These are phyloP conservation scores for Parotocinclus haroldoi DNA, from an alignment of 2,797 vertebrate genomes.

Conservation along the genomic window DNA sequence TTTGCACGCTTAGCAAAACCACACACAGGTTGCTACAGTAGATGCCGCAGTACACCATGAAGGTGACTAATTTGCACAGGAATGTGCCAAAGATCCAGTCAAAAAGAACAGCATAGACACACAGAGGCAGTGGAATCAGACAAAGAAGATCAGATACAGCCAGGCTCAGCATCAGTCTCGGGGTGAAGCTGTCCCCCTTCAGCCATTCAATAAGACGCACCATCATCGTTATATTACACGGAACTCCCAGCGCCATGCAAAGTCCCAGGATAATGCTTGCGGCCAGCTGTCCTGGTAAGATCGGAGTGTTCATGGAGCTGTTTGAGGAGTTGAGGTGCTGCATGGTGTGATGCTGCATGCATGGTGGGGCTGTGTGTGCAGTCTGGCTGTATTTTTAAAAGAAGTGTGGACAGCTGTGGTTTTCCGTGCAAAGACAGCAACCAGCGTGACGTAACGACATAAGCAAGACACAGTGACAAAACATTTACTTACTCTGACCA, in stretches of 20 bases:
- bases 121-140: conserved; percentile 49
- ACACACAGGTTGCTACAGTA: conserved; percentile 47
- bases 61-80: conserved; percentile 50
- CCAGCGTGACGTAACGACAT: too few species aligned
- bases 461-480: too few species aligned
- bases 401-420: neutral
- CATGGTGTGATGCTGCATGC: conserved; percentile 8
- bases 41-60: conserved; percentile 36
- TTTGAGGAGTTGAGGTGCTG: conserved; percentile 21
- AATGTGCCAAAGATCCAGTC: conserved; percentile 46
- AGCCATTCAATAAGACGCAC: conserved; percentile 39
- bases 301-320: neutral
- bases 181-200: conserved; percentile 46
- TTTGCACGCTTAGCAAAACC: conserved; percentile 54
- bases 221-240: conserved; percentile 55
- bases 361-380: neutral
- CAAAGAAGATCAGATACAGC: conserved; percentile 55
- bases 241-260: conserved; percentile 56
- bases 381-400: too few species aligned
- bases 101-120: conserved; percentile 49
- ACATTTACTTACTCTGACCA: too few species aligned
- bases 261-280: conserved; percentile 31
- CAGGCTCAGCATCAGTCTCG: conserved; percentile 58
- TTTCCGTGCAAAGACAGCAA: neutral
- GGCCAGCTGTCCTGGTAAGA: neutral